Conservation (phyloP, 2,113 vertebrate genomes). For the Microcebus ravelobensis region DNA sequence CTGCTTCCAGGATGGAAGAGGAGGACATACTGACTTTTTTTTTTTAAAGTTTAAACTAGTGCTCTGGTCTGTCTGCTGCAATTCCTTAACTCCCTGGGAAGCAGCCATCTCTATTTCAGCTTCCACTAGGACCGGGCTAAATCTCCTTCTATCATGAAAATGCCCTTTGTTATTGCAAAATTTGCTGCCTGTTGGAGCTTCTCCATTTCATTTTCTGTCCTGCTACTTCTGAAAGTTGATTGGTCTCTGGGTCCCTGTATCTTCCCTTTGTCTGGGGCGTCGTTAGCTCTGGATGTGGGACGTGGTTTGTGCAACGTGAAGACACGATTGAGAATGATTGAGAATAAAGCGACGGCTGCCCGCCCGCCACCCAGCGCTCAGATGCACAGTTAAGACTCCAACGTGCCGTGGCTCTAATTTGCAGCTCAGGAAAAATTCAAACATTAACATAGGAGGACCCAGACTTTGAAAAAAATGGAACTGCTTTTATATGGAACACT, state of each 20-base stretch:
- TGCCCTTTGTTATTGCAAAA: slow-evolving; percentile 37
- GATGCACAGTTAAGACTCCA: neutral
- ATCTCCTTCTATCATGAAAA: neutral
- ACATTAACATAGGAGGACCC: slow-evolving; percentile 34
- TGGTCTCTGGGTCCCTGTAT: slow-evolving; percentile 13
- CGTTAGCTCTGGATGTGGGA: slow-evolving; percentile 47
- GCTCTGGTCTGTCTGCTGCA: neutral
- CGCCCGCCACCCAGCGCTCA: neutral
- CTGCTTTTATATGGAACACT: slow-evolving; percentile 35
- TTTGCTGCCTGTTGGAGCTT: slow-evolving; percentile 17
- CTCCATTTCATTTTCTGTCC: slow-evolving; percentile 45
- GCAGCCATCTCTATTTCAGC: neutral
- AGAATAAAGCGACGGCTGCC: slow-evolving; percentile 37
- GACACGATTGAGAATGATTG: slow-evolving; percentile 48
- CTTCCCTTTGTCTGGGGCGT: slow-evolving; percentile 54
- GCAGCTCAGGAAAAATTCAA: slow-evolving; percentile 54
- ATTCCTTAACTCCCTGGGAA: neutral
- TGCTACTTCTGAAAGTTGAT: slow-evolving; percentile 34
- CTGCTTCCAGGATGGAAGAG: neutral
- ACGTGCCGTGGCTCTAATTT: slow-evolving; percentile 26
- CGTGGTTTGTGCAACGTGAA: slow-evolving; percentile 15
- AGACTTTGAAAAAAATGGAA: slow-evolving; percentile 53
- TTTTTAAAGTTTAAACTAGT: neutral
- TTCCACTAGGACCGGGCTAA: neutral
- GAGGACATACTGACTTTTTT: neutral